Evolutionary conservation across 1,140 invertebrate species (phyloP).

Genomic region (Lethrus apterus): DNA sequence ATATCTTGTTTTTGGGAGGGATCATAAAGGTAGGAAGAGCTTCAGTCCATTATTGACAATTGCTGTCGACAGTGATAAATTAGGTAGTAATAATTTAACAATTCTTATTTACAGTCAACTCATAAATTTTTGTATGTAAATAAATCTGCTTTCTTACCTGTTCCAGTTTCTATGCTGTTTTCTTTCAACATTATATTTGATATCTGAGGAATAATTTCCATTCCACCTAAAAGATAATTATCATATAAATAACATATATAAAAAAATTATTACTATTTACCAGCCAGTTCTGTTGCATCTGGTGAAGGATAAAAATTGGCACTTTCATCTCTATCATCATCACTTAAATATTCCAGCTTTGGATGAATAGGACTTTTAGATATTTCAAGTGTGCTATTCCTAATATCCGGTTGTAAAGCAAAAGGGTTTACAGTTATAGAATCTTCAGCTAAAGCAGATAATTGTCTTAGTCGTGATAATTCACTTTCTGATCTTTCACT

Average conservation of each 20-base stretch:
- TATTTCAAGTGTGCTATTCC: constrained; percentile 19
- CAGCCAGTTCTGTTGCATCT: constrained; percentile 23
- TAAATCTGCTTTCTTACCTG: constrained; percentile 6
- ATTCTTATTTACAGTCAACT: too few species aligned
- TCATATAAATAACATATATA: background rate
- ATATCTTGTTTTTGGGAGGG: too few species aligned
- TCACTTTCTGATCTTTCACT: constrained; percentile 25
- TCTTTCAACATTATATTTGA: constrained; percentile 12
- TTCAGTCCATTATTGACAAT: too few species aligned
- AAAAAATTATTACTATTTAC: constrained; percentile 9
- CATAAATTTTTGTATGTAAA: too few species aligned
- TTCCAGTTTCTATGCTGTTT: constrained; percentile 1
- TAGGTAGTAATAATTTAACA: too few species aligned
- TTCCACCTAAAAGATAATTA: constrained; percentile 25
- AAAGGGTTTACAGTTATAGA: constrained; percentile 29
- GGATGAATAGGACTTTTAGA: constrained; percentile 32
- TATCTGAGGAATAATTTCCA: constrained; percentile 34
- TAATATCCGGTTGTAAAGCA: constrained; percentile 23
- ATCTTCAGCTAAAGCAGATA: constrained; percentile 20
- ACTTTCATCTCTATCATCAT: constrained; percentile 40
- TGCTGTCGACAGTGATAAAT: too few species aligned
- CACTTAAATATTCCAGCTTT: constrained; percentile 53
- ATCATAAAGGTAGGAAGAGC: too few species aligned
- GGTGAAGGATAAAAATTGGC: constrained; percentile 19
- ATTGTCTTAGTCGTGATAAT: constrained; percentile 17